Conservation (phyloP, 1,140 invertebrate genomes). For the Bradysia coprophila region DNA sequence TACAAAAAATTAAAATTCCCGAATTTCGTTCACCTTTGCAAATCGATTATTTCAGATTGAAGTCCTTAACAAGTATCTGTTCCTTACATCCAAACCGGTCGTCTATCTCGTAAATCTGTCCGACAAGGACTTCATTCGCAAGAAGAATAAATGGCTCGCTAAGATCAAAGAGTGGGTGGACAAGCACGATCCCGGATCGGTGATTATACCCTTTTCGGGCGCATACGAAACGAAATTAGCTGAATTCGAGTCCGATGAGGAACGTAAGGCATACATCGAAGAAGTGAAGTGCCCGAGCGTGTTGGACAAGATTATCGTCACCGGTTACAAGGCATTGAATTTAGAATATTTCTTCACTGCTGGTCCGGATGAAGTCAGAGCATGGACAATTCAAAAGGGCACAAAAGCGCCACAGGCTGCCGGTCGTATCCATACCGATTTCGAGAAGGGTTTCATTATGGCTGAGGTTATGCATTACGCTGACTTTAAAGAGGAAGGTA, state of each 20-base stretch:
- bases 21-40: slow-evolving; percentile 3
- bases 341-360: slow-evolving; percentile 96
- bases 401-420: slow-evolving; percentile 97
- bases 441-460: slow-evolving; percentile 99
- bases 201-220: slow-evolving; percentile 90
- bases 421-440: slow-evolving; percentile 96
- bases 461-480: slow-evolving; percentile 98
- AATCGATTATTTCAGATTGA: slow-evolving; percentile 84
- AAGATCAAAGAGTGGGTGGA: slow-evolving; percentile 99
- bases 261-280: slow-evolving; percentile 32
- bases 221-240: slow-evolving; percentile 71
- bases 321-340: slow-evolving; percentile 91
- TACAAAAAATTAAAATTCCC: neutral
- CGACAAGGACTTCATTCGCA: slow-evolving; percentile 95
- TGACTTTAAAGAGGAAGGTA: slow-evolving; percentile 94
- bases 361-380: slow-evolving; percentile 95
- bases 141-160: slow-evolving; percentile 97
- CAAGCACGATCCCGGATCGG: slow-evolving; percentile 84
- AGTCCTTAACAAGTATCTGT: slow-evolving; percentile 88
- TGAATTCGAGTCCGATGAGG: slow-evolving; percentile 60
- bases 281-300: slow-evolving; percentile 38
- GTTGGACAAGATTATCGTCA: slow-evolving; percentile 93
- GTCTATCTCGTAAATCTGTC: slow-evolving; percentile 96
- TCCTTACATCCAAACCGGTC: slow-evolving; percentile 95
- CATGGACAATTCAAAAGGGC: slow-evolving; percentile 98